Evolutionary conservation across 1,140 invertebrate genomes (phyloP).

Genomic region (Cydia pomonella): DNA sequence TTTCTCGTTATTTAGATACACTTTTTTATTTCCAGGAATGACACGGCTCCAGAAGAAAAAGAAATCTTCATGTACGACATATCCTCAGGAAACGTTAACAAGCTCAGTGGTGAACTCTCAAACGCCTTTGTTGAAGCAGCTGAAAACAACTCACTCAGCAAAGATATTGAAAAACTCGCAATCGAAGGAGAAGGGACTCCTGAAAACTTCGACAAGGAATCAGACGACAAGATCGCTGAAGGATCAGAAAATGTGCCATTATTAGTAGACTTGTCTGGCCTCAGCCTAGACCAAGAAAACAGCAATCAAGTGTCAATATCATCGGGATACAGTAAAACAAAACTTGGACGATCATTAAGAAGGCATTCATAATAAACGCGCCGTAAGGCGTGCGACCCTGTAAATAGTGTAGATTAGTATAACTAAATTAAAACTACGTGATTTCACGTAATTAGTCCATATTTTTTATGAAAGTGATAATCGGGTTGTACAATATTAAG

Average conservation of each 20-base stretch:
- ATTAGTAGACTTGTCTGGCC: constrained; percentile 70
- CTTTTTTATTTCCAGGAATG: constrained; percentile 75
- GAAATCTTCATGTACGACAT: constrained; percentile 94
- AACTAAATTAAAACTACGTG: constrained; percentile 75
- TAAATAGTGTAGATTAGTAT: constrained; percentile 78
- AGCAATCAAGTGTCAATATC: constrained; percentile 76
- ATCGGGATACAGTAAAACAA: constrained; percentile 81
- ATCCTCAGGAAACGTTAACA: constrained; percentile 84
- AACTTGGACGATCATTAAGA: constrained; percentile 73
- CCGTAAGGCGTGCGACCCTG: constrained; percentile 55
- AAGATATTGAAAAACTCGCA: constrained; percentile 83
- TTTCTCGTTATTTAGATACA: not conserved
- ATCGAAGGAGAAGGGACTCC: constrained; percentile 81
- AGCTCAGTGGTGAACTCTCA: constrained; percentile 87
- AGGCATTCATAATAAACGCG: constrained; percentile 58
- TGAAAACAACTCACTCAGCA: constrained; percentile 88
- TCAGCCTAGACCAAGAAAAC: constrained; percentile 63
- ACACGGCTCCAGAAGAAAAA: constrained; percentile 80
- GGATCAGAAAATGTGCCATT: constrained; percentile 76
- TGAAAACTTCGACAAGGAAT: constrained; percentile 69
- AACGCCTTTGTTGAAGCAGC: constrained; percentile 91
- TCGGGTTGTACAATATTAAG: constrained; percentile 74
- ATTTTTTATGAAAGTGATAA: constrained; percentile 72
- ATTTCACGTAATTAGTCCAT: constrained; percentile 67
- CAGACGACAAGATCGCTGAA: constrained; percentile 58